phyloP scores from a whole-genome alignment of 1,140 invertebrate species.

The Proctacanthus coquilletti region DNA sequence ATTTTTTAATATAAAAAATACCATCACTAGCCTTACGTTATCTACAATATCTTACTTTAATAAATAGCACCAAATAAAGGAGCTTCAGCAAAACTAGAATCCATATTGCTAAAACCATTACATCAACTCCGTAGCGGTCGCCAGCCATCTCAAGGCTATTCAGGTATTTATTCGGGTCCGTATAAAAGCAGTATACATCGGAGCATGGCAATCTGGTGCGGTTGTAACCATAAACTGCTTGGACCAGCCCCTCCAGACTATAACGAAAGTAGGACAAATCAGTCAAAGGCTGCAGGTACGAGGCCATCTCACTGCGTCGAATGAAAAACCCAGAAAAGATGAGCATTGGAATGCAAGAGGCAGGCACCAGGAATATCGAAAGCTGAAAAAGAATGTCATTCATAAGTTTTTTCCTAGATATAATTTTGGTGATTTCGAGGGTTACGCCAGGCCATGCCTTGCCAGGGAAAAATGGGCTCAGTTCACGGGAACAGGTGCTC shows the following conservation, averaged over 20 bases:
- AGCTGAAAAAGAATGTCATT: conserved; percentile 36
- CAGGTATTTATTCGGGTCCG: conserved; percentile 30
- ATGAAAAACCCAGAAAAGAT: conserved; percentile 77
- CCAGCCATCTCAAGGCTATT: conserved; percentile 30
- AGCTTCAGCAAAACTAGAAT: conserved; percentile 14
- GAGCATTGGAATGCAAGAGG: conserved; percentile 65
- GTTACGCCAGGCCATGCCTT: too few relatives aligned
- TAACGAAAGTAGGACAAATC: conserved; percentile 66
- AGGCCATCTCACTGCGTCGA: conserved; percentile 55
- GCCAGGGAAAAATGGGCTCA: too few relatives aligned
- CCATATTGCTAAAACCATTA: conserved; percentile 9
- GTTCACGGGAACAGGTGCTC: too few relatives aligned
- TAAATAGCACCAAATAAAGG: too few relatives aligned
- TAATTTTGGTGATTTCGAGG: background rate
- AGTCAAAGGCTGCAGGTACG: conserved; percentile 52
- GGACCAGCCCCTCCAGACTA: conserved; percentile 58
- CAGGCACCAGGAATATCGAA: conserved; percentile 66
- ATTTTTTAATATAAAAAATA: too few relatives aligned
- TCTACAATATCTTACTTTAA: too few relatives aligned
- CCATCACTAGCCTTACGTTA: too few relatives aligned
- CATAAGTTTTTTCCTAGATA: background rate
- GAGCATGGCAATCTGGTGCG: conserved; percentile 39
- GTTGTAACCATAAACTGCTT: conserved; percentile 55
- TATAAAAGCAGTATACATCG: conserved; percentile 31
- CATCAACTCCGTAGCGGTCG: conserved; percentile 22